Evolutionary conservation across 2,888 invertebrate genomes (phyloP).

Genomic region (Tolmerus cingulatus): DNA sequence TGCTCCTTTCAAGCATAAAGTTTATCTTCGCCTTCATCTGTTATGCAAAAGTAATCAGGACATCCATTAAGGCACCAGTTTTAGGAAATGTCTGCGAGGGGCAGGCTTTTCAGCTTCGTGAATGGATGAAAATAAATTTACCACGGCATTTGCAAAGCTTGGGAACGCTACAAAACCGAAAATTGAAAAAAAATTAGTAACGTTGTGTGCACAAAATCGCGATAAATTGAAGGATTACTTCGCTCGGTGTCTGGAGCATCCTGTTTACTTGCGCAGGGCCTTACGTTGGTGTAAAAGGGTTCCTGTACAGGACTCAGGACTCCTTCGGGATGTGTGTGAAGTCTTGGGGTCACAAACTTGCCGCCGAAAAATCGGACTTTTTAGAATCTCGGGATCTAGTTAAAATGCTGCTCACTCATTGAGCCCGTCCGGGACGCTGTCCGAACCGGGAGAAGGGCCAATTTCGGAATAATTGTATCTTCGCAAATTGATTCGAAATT

Average conservation of each 20-base stretch:
- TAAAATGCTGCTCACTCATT: conserved; percentile 24
- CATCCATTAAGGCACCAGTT: conserved; percentile 36
- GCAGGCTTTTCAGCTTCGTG: background rate
- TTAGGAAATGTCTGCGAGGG: conserved; percentile 2
- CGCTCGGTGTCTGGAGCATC: background rate
- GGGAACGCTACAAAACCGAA: conserved; percentile 8
- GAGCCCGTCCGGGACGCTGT: background rate
- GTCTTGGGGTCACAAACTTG: background rate
- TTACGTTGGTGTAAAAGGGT: background rate
- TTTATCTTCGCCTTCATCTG: conserved; percentile 37
- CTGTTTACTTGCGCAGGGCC: background rate
- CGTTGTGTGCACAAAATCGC: background rate
- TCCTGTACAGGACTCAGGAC: background rate
- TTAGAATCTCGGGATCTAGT: conserved; percentile 7
- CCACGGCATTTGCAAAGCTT: background rate
- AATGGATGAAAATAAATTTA: conserved; percentile 10
- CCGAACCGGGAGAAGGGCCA: background rate
- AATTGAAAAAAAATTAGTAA: conserved; percentile 22
- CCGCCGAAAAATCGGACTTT: background rate
- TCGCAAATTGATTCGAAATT: conserved; percentile 42
- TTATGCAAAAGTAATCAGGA: conserved; percentile 43
- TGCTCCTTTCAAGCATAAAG: conserved; percentile 40
- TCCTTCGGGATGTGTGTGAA: background rate
- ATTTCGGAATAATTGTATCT: conserved; percentile 37
- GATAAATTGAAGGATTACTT: conserved; percentile 20